These are phyloP conservation scores for Cyphomyrus plagiostoma DNA, from an alignment of 2,113 vertebrate species.

Conservation along the genomic window DNA sequence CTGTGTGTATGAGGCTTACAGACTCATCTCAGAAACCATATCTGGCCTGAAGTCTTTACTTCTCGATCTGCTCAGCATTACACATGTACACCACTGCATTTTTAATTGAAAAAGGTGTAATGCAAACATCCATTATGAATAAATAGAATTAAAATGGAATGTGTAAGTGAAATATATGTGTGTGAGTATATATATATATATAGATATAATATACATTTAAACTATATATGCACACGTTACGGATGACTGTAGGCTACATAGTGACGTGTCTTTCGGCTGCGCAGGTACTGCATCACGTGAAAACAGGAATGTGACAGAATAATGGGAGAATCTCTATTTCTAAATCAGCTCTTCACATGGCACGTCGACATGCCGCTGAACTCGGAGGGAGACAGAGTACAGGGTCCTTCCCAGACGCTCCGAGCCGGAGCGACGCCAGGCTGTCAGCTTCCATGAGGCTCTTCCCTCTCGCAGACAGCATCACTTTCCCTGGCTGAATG, in stretches of 20 bases:
- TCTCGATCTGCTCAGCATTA: not conserved
- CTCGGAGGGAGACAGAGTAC: not conserved
- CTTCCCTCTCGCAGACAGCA: not conserved
- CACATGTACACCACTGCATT: not conserved
- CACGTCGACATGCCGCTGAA: not conserved
- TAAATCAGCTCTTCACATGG: not conserved
- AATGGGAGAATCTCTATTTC: not conserved
- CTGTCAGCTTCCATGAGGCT: not conserved
- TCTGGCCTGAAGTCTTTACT: not conserved
- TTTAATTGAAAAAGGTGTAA: not conserved
- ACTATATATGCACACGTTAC: not conserved
- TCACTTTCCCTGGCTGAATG: not conserved
- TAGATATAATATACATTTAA: not conserved
- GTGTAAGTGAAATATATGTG: not conserved
- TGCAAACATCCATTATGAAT: not conserved
- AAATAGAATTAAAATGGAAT: not conserved
- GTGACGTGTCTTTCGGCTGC: not conserved
- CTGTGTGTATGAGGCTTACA: not conserved
- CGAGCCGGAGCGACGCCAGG: no score
- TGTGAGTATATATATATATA: no score
- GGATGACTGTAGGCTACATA: not conserved
- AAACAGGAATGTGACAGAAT: not conserved
- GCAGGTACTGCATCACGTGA: not conserved
- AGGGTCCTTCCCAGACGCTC: not conserved
- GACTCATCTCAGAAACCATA: not conserved